Base-by-base conservation (phyloP, 2,113 vertebrate species). In the Astatotilapia flaviijosephi region DNA sequence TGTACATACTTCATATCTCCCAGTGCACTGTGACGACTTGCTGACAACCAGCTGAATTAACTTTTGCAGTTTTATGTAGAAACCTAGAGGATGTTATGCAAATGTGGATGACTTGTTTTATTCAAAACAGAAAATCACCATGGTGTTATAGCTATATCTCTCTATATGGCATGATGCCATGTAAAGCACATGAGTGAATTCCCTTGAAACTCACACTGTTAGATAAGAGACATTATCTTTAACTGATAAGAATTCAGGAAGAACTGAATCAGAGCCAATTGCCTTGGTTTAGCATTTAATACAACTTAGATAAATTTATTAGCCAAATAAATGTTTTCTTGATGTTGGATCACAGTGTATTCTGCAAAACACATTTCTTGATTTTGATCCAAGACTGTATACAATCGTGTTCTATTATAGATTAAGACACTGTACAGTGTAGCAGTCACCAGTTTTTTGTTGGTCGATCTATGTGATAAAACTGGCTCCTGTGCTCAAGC, bases 221-320 rank as follows among this genome's bases (percentile, higher is more conserved):
- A 4, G 79, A 85, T 83, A 77, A 86, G 83, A 62, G 51, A 84
- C 26, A 4, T 11, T 83, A 79, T 55, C 70, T 83, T 47, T 40
- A 35, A 77, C 45, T 58, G 51, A 86, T 31, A 21, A 37, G 47
- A n/a, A 6, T 81, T 85, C 68, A 86, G 45, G 40, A 6, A 77
- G 11, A 70, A 83, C 80, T 82, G 87, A 89, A 93, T 80, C 86
- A 83, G 89, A 60, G 40, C 70, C 79, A 85, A 77, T 26, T 31
- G n/a, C 73, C 83, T 88, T 89, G 11, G 56, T 84, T 88, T 70
- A 86, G 31, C 35, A 84, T 80, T 56, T 56, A 90, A 88, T 83
- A 79, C 47, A 80, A 11, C 33, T 35, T 51, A 49, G 5, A 83
- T 12, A 19, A 60, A 70, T 70, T 23, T 86, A 83, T 86, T 83